Conservation (phyloP, 1,140 invertebrate species). For the Drosophila dunni region DNA sequence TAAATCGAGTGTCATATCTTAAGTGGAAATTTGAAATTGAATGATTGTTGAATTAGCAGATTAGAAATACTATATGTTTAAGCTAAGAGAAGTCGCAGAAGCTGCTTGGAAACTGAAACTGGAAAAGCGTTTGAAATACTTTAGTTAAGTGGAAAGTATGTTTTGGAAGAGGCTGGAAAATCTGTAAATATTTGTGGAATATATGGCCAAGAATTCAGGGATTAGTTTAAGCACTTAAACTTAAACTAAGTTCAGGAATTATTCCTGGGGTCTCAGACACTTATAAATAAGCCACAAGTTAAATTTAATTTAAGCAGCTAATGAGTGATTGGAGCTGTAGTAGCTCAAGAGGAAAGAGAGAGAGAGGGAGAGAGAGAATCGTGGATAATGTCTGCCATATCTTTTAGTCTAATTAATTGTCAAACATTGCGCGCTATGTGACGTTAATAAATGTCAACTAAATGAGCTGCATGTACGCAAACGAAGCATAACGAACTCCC, state of each 20-base stretch:
- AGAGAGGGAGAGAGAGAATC: slow-evolving; percentile 10
- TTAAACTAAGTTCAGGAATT: neutral
- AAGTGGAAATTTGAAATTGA: slow-evolving; percentile 65
- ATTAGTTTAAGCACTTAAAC: neutral
- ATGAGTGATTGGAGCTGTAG: slow-evolving; percentile 29
- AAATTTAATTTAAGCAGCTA: slow-evolving; percentile 24
- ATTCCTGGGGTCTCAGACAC: slow-evolving; percentile 1
- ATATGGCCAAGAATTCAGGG: neutral
- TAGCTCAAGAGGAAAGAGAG: neutral
- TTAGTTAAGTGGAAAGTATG: no score
- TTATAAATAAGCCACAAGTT: slow-evolving; percentile 50
- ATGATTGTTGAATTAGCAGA: slow-evolving; percentile 77
- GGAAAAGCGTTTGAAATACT: no score
- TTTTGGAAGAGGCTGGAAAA: no score
- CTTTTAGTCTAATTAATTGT: slow-evolving; percentile 76
- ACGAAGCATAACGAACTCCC: slow-evolving; percentile 46
- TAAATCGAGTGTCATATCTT: slow-evolving; percentile 58
- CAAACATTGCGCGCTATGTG: slow-evolving; percentile 80
- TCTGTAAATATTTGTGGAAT: no score
- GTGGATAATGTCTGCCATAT: slow-evolving; percentile 51
- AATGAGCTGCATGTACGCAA: slow-evolving; percentile 77
- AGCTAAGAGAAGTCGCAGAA: neutral
- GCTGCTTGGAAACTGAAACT: no score
- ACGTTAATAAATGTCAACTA: slow-evolving; percentile 83
- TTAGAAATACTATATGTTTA: slow-evolving; percentile 59